Evolutionary conservation across 1,140 invertebrate species (phyloP).

Genomic region (Leptoteleia sp.): DNA sequence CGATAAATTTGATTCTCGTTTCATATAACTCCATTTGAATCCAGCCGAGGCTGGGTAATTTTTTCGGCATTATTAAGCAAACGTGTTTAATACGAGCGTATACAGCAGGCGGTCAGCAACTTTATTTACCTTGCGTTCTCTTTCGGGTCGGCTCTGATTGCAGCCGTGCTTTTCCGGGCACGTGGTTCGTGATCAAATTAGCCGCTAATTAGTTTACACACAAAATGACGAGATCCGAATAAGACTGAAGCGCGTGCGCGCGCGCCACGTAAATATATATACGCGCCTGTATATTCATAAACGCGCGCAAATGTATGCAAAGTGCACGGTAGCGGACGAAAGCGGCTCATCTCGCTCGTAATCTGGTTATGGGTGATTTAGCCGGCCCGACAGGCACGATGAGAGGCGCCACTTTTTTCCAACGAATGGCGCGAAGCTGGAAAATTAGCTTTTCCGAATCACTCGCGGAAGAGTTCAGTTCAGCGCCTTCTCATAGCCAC

Average conservation of each 20-base stretch:
- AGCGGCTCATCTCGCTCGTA: conserved; percentile 56
- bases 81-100: conserved; percentile 2
- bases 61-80: conserved; percentile 7
- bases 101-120: conserved; percentile 29
- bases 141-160: conserved; percentile 68
- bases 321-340: conserved; percentile 32
- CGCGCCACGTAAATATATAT: conserved; percentile 15
- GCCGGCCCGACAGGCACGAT: conserved; percentile 35
- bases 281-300: conserved; percentile 31
- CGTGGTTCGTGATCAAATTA: conserved; percentile 69
- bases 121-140: conserved; percentile 52
- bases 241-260: conserved; percentile 21
- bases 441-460: conserved; percentile 57
- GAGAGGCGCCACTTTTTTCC: conserved; percentile 13
- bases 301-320: conserved; percentile 19
- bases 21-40: no score
- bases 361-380: conserved; percentile 71
- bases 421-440: conserved; percentile 22
- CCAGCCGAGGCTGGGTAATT: neutral
- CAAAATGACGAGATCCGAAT: conserved; percentile 63
- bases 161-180: conserved; percentile 62
- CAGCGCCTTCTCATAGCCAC: conserved; percentile 23
- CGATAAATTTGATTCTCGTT: no score
- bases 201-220: conserved; percentile 73
- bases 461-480: conserved; percentile 32